Base-by-base conservation (phyloP, 2,888 invertebrate species). In the Diogma glabrata region DNA sequence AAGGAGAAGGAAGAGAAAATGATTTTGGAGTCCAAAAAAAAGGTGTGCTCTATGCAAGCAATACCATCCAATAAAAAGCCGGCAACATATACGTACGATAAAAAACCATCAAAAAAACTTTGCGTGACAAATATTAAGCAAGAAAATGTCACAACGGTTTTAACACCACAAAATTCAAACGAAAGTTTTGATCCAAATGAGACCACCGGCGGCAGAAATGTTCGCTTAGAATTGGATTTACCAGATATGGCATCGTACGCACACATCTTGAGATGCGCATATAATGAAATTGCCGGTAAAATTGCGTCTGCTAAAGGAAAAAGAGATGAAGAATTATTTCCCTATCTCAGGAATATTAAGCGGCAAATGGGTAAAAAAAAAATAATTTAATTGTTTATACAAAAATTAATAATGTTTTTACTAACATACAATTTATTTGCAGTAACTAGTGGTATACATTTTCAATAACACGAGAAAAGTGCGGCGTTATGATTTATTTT, bases 211-310 rank as follows among this genome's bases (percentile, higher is more conserved):
- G 26, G 38, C 8, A 24, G 17, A 46, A 22, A 16, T 16, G 24
- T 47, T 38, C 43, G 16, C 14, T 10, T 53, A 24, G 12, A 20
- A 2, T 28, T 57, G 49, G 7, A 19, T 6, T 33, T 57, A 50
- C 57, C 57, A 3, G 52, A 56, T 33, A 38, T 40, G 23, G 36
- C 51, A 22, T 51, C 49, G 1, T 56, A 53, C 10, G 3, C 38
- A 2, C 30, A 57, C 22, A 50, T 55, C 1, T 16, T 57, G 4
- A 50, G 57, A 7, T 45, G 43, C 17, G 54, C 57, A 5, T 58
- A 52, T 12, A 57, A 57, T 48, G 53, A 33, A 23, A 30, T 60
- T 1, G 52, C 59, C 7, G 52, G 54, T 0, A 51, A 55, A 47
- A 54, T 61, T 43, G 52, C 56, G 1, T 20, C 43, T 6, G 53